Evolutionary conservation across 2,797 vertebrate genomes (phyloP).

Genomic region (Enteromius unitaeniatus): DNA sequence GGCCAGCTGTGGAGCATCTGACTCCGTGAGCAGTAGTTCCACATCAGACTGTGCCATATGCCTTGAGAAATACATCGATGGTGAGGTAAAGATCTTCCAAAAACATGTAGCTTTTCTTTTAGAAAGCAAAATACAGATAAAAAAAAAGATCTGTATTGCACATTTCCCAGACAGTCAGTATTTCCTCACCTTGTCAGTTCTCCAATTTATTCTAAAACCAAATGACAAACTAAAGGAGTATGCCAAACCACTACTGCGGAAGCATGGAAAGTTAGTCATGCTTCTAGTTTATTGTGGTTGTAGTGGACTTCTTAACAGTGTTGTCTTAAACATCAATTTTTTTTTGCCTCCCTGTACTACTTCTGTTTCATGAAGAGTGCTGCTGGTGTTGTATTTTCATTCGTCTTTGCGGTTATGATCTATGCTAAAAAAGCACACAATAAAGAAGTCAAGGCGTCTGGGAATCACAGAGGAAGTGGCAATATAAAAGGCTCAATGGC

Average conservation of each 20-base stretch:
- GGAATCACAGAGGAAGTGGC: conserved; percentile 79
- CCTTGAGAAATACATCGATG: conserved; percentile 97
- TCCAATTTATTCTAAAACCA: conserved; percentile 6
- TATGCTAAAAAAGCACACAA: conserved; percentile 69
- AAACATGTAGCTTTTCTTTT: background rate
- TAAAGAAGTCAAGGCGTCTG: conserved; percentile 73
- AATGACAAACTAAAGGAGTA: background rate
- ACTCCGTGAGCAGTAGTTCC: conserved; percentile 94
- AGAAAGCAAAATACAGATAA: background rate
- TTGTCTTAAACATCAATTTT: background rate
- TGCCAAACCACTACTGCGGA: background rate
- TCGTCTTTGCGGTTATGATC: conserved; percentile 65
- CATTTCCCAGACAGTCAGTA: background rate
- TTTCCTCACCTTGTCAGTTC: conserved; percentile 11
- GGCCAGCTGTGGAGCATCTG: conserved; percentile 87
- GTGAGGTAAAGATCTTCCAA: conserved; percentile 84
- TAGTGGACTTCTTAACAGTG: background rate
- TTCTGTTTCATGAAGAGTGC: conserved; percentile 8
- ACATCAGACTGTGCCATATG: conserved; percentile 98
- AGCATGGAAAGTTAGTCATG: conserved; percentile 8
- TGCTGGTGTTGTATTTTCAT: conserved; percentile 27
- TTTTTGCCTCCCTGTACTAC: conserved; percentile 1
- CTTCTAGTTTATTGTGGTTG: conserved; percentile 2
- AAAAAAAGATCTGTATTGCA: background rate
- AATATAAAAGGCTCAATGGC: conserved; percentile 80